Evolutionary conservation across 2,797 vertebrate species (phyloP), one percentile per base, ranked within the genome.

Genomic region (Petrocephalus schoutedeni): DNA sequence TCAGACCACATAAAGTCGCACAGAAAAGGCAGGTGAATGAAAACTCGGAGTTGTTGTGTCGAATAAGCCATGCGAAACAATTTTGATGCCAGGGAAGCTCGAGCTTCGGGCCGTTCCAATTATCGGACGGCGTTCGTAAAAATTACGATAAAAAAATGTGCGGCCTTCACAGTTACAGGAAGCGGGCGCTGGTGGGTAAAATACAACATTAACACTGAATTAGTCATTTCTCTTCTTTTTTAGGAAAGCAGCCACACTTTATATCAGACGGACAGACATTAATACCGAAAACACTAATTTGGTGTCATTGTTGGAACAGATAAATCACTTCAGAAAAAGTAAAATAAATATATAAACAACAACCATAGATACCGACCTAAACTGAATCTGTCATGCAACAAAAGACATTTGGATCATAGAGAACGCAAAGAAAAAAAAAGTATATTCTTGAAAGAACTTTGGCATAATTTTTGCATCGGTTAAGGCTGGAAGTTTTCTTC

Each of bases 31-130:
- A 57, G 87, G 85, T 86, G 74, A 57, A 85, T 45, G 83, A 57
- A 45, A 85, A 36, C 83, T 88, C 0, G n/a, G 23, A n/a, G 49
- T 85, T 85, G 59, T 85, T 88, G 82, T 88, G 58, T 61, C 56
- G 82, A 74, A 45, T 61, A 56, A 14, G 59, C 51, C 83, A 88
- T 71, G 87, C 32, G 87, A 88, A 88, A 88, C 87, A 71, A 23
- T 28, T 61, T 21, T 19, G 87, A 74, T 56, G 82, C 41, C 21
- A 36, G 56, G 16, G 53, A 61, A 36, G 80, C 80, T 84, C 64
- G 57, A 64, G 49, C 14, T 59, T 36, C 83, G 8, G 59, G 67
- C 59, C 51, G 3, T 56, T 88, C 59, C 82, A 88, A 71, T 85
- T 41, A 71, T 74, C 7, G 28, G 28, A 86, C 5, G 5, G 49